Conservation (phyloP, 2,113 vertebrate genomes). For the Rana temporaria region DNA sequence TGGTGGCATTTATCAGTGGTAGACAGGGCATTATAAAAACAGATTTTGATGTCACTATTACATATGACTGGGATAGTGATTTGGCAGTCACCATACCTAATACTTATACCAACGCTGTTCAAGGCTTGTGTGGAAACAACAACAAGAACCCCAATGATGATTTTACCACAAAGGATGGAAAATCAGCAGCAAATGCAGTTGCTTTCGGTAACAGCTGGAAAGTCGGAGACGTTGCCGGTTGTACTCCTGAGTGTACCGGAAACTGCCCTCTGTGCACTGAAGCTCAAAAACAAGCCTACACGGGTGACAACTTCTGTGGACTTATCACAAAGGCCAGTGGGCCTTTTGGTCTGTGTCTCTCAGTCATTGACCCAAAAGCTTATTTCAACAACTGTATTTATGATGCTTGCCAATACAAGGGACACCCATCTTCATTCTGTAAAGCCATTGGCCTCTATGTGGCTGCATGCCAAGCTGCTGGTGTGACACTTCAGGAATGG, state of each 20-base stretch:
- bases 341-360: constrained; percentile 64
- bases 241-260: constrained; percentile 63
- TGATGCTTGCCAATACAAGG: constrained; percentile 69
- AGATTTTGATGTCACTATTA: constrained; percentile 61
- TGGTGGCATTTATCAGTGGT: constrained; percentile 55
- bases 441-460: constrained; percentile 63
- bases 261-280: constrained; percentile 57
- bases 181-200: accelerated
- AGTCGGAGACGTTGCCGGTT: constrained; percentile 70
- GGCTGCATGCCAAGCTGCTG: constrained; percentile 63
- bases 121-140: constrained; percentile 73
- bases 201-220: constrained; percentile 75
- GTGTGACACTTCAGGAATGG: constrained; percentile 60
- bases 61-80: constrained; percentile 71
- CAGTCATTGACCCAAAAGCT: constrained; percentile 54
- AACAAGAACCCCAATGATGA: constrained; percentile 56
- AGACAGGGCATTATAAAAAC: constrained; percentile 65
- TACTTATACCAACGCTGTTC: constrained; percentile 58
- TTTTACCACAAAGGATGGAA: constrained; percentile 60
- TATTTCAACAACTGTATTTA: constrained; percentile 68
- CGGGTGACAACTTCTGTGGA: constrained; percentile 65
- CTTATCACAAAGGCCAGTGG: constrained; percentile 61
- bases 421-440: constrained; percentile 66
- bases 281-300: constrained; percentile 33
- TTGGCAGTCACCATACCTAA: constrained; percentile 66